Conservation (phyloP, 2,888 invertebrate genomes). For the Xanthorhoe spadicearia region DNA sequence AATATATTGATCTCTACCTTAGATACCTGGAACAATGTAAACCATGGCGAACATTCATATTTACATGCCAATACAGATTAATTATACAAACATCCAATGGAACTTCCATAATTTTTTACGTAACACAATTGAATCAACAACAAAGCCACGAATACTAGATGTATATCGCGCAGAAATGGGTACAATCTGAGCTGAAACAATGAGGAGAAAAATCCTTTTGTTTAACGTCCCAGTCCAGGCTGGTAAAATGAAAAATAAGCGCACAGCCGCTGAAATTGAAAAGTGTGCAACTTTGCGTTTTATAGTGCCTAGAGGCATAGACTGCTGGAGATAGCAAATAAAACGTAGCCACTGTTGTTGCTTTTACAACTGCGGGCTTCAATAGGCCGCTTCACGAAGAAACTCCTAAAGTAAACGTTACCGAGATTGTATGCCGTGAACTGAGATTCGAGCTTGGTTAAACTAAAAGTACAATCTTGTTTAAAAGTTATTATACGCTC, state of each 20-base stretch:
- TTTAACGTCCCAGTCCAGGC: conserved; percentile 63
- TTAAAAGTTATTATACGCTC: conserved; percentile 46
- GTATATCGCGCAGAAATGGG: conserved; percentile 41
- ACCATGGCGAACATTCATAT: conserved; percentile 23
- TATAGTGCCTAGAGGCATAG: conserved; percentile 61
- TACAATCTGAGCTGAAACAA: conserved; percentile 59
- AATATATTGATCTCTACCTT: conserved; percentile 62
- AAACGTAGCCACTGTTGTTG: conserved; percentile 52
- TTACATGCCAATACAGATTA: conserved; percentile 15
- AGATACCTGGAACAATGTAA: conserved; percentile 32
- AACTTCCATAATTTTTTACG: conserved; percentile 20
- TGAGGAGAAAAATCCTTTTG: conserved; percentile 73
- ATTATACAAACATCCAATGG: conserved; percentile 24
- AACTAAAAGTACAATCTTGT: conserved; percentile 38
- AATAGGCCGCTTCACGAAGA: conserved; percentile 13
- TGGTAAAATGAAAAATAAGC: conserved; percentile 74
- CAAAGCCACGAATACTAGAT: conserved; percentile 31
- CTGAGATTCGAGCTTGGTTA: conserved; percentile 1
- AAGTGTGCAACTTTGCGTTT: conserved; percentile 72
- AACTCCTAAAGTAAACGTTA: conserved; percentile 3
- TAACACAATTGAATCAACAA: conserved; percentile 30
- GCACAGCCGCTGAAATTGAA: conserved; percentile 68
- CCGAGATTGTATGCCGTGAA: conserved; percentile 2
- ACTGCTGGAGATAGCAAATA: conserved; percentile 62
- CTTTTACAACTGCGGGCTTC: conserved; percentile 47